Conservation (phyloP, 37 sponge, comb jelly and placozoan genomes). For the Ephydatia muelleri region DNA sequence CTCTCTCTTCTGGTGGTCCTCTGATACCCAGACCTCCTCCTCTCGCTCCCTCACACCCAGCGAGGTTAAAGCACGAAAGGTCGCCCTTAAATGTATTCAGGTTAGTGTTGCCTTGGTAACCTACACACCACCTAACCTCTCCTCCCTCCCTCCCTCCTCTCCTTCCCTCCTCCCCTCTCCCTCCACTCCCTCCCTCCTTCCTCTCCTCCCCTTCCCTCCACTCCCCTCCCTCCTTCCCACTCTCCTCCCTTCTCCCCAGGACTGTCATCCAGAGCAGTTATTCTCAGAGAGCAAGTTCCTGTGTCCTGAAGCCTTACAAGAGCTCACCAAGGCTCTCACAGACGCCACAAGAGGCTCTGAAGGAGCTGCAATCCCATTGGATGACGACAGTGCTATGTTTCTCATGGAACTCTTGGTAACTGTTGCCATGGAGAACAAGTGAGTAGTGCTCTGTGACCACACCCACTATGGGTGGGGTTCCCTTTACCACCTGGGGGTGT, state of each 20-base stretch:
- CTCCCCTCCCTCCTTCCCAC: constrained; percentile 10
- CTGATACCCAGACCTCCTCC: too few relatives aligned
- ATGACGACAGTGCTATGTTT: constrained; percentile 85
- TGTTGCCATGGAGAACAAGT: constrained; percentile 89
- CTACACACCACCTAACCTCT: background rate
- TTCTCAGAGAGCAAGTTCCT: constrained; percentile 91
- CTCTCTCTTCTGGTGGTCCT: too few relatives aligned
- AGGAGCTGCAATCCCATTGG: constrained; percentile 86
- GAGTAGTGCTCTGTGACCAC: background rate
- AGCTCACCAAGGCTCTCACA: constrained; percentile 81
- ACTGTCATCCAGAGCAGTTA: constrained; percentile 75
- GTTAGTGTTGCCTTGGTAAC: too few relatives aligned
- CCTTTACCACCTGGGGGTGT: too few relatives aligned
- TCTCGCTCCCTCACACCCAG: too few relatives aligned
- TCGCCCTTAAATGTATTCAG: too few relatives aligned
- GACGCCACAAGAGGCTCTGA: constrained; percentile 77
- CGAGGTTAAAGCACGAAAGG: too few relatives aligned
- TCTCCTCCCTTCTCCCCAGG: constrained; percentile 15
- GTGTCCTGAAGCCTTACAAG: constrained; percentile 59
- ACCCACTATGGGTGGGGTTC: too few relatives aligned
- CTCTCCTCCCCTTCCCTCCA: constrained; percentile 10
- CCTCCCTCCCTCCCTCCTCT: constrained; percentile 18
- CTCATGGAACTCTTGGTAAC: constrained; percentile 82
- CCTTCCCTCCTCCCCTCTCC: constrained; percentile 25
- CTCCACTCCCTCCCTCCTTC: constrained; percentile 23